phyloP scores from a whole-genome alignment of 1,140 invertebrate genomes.

The Ceratosolen fusciceps region DNA sequence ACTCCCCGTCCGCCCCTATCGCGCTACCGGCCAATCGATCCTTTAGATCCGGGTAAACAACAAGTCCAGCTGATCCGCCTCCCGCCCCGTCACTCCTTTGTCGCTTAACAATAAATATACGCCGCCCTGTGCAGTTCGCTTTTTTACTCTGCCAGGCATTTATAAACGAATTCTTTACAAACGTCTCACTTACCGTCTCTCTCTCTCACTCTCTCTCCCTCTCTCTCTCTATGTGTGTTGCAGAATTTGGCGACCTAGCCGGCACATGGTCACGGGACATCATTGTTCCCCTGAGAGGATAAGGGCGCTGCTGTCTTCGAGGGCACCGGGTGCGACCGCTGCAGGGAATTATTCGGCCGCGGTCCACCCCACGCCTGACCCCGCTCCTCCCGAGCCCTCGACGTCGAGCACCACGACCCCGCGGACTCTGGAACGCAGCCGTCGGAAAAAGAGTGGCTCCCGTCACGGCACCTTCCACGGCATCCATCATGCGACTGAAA shows the following conservation, averaged over 20 bases:
- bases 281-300: conserved; percentile 54
- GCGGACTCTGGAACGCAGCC: too few species aligned
- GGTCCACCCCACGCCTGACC: too few species aligned
- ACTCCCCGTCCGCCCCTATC: background rate
- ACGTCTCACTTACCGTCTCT: too few species aligned
- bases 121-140: conserved; percentile 15
- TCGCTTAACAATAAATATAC: conserved; percentile 55
- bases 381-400: too few species aligned
- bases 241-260: conserved; percentile 70
- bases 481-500: conserved; percentile 21
- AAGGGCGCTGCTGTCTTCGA: background rate
- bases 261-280: conserved; percentile 31
- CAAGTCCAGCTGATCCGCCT: conserved; percentile 54
- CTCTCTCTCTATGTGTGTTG: conserved; percentile 61
- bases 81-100: conserved; percentile 46
- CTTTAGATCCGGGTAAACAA: conserved; percentile 3
- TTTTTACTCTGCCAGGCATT: conserved; percentile 41
- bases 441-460: too few species aligned
- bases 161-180: conserved; percentile 53
- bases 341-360: conserved; percentile 41
- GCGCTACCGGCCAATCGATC: background rate
- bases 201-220: too few species aligned
- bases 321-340: background rate
- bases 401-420: too few species aligned
- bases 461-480: too few species aligned